Conservation (phyloP, 1,140 invertebrate genomes). For the Sitobion miscanthi region DNA sequence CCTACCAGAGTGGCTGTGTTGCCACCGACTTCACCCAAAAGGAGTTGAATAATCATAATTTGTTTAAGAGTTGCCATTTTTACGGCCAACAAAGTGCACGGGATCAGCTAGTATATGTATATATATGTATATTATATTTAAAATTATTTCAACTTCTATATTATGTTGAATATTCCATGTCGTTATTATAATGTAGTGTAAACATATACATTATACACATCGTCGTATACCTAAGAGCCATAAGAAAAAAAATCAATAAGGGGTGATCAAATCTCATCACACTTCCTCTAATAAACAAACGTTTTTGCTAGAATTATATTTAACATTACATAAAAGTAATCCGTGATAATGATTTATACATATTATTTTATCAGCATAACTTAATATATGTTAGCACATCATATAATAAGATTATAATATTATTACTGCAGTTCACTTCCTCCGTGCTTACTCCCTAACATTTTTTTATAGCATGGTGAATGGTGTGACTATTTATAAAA, state of each 20-base stretch:
- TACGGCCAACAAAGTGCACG: too few species aligned
- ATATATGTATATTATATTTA: too few species aligned
- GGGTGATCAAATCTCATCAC: too few species aligned
- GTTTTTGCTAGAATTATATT: background rate
- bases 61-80: too few species aligned
- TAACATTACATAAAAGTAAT: background rate
- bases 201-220: background rate
- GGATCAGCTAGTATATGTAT: too few species aligned
- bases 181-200: too few species aligned
- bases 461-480: background rate
- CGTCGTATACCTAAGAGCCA: too few species aligned
- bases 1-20: too few species aligned
- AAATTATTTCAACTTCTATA: background rate
- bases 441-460: background rate
- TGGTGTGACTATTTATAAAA: background rate
- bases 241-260: too few species aligned
- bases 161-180: background rate
- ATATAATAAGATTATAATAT: background rate
- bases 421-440: too few species aligned
- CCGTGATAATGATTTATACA: background rate
- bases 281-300: background rate
- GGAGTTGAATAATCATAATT: too few species aligned
- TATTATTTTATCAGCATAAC: background rate
- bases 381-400: background rate
- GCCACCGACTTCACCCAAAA: too few species aligned